These are phyloP conservation scores for Mionectes macconnelli DNA, from an alignment of 2,113 vertebrate genomes.

Conservation along the genomic window DNA sequence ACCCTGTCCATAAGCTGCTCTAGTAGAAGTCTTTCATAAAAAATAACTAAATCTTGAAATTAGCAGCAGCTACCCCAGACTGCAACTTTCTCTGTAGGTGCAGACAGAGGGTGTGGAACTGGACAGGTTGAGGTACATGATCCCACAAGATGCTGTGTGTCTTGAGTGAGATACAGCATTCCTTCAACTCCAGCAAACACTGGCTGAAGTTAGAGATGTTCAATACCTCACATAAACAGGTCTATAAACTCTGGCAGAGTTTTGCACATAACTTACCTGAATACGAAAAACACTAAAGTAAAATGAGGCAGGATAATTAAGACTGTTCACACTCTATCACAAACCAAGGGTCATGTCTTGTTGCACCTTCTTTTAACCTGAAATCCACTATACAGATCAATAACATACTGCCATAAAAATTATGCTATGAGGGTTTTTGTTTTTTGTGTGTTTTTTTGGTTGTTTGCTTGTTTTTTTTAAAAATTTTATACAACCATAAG, in stretches of 20 bases:
- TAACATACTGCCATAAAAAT: neutral
- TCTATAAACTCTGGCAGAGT: neutral
- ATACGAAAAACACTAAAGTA: constrained; percentile 7
- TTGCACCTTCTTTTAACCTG: neutral
- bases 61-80: neutral
- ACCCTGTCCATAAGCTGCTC: neutral
- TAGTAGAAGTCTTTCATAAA: neutral
- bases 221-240: neutral
- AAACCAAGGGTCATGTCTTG: neutral
- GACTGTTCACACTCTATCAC: neutral
- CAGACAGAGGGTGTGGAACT: neutral
- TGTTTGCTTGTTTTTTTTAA: neutral
- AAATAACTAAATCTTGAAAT: neutral
- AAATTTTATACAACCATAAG: neutral
- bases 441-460: neutral
- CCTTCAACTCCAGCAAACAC: neutral
- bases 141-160: neutral
- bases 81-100: neutral
- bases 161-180: neutral
- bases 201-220: neutral
- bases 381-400: neutral
- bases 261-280: constrained; percentile 36
- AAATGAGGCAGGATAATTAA: constrained; percentile 16
- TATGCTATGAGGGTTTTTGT: rapidly evolving
- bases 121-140: neutral